A percentile compares a stretch with the other conserved stretches of the same genome.
Conservation (phyloP, 1,140 invertebrate genomes). For the Gonioctena quinquepunctata region DNA sequence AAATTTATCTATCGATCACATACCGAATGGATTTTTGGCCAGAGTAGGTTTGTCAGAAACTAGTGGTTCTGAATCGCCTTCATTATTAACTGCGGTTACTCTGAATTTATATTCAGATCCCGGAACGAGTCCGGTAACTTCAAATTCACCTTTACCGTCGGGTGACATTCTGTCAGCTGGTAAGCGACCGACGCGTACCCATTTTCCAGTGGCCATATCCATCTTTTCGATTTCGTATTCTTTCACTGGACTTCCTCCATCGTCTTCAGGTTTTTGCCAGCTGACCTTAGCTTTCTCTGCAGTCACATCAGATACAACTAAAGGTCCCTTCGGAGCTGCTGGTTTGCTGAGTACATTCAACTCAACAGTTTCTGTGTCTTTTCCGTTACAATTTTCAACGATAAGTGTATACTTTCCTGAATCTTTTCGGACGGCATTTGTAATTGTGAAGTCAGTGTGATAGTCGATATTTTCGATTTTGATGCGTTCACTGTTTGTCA, state of each 20-base stretch:
- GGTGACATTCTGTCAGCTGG: conserved; percentile 74
- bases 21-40: conserved; percentile 97
- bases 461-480: conserved; percentile 90
- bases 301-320: conserved; percentile 84
- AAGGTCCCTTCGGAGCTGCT: conserved; percentile 82
- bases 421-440: conserved; percentile 82
- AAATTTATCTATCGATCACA: no score
- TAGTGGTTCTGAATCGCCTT: conserved; percentile 94
- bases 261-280: conserved; percentile 91
- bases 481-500: conserved; percentile 81
- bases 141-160: conserved; percentile 66
- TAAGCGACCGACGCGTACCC: conserved; percentile 81
- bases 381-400: conserved; percentile 87
- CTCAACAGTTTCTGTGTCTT: conserved; percentile 87
- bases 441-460: conserved; percentile 86
- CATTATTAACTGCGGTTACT: conserved; percentile 92
- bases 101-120: conserved; percentile 95
- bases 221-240: conserved; percentile 95
- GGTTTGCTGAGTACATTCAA: conserved; percentile 90
- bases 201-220: conserved; percentile 86
- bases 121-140: conserved; percentile 87
- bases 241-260: conserved; percentile 91
- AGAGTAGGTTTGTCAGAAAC: conserved; percentile 80
- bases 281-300: conserved; percentile 84
- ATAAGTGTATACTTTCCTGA: conserved; percentile 89